These are phyloP conservation scores for Aproaerema taeniolella DNA, from an alignment of 2,888 invertebrate genomes.

Conservation along the genomic window DNA sequence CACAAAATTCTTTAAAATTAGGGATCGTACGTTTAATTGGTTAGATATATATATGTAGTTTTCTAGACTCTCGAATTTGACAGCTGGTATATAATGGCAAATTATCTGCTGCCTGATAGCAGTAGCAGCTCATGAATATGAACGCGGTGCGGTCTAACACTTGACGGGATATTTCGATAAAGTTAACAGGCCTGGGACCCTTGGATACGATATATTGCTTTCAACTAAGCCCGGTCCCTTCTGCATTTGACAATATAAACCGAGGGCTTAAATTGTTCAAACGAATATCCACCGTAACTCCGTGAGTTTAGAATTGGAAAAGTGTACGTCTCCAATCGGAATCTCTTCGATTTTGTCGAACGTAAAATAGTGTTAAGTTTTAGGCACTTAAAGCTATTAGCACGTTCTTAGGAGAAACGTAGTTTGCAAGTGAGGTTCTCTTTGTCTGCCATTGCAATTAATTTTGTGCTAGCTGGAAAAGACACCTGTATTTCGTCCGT, in stretches of 20 bases:
- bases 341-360: neutral
- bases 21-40: no score
- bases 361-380: neutral
- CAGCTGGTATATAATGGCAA: neutral
- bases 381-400: neutral
- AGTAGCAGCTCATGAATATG: constrained; percentile 32
- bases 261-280: neutral
- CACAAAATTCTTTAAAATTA: no score
- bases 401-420: no score
- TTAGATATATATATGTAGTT: no score
- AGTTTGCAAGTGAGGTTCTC: no score
- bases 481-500: no score
- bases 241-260: constrained; percentile 6
- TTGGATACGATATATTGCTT: constrained; percentile 33
- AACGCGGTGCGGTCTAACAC: constrained; percentile 20
- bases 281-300: no score
- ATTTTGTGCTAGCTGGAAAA: no score
- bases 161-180: constrained; percentile 32
- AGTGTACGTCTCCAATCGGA: neutral
- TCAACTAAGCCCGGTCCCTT: constrained; percentile 23
- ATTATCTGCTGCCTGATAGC: constrained; percentile 5
- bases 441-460: no score
- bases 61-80: no score
- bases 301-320: neutral
- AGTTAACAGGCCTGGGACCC: constrained; percentile 30